A percentile compares a stretch with the other conserved stretches of the same genome.
Conservation (phyloP, 1,140 invertebrate genomes). For the Calliphora vicina region DNA sequence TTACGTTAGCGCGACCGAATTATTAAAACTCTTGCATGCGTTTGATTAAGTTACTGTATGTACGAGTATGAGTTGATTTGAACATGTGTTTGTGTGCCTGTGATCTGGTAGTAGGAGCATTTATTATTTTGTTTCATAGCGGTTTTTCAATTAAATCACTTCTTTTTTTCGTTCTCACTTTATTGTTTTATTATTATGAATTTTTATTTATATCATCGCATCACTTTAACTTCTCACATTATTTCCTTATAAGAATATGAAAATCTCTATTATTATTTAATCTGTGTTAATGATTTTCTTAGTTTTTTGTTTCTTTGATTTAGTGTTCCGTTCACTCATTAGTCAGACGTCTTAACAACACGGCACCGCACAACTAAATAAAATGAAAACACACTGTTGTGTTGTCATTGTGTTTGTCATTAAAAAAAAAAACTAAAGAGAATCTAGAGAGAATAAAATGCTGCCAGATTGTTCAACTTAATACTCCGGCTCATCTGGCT, state of each 20-base stretch:
- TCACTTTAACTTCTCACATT: not conserved
- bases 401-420: no score
- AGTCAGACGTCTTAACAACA: not conserved
- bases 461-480: no score
- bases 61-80: not conserved
- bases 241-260: not conserved
- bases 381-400: not conserved
- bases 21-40: conserved; percentile 5
- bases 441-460: no score
- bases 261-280: conserved; percentile 6
- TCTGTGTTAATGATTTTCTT: conserved; percentile 14
- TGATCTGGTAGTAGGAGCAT: not conserved
- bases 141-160: not conserved
- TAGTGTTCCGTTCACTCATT: not conserved
- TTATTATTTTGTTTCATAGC: conserved; percentile 6
- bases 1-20: conserved; percentile 2
- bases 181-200: not conserved
- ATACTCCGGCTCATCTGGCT: no score
- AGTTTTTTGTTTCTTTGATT: not conserved
- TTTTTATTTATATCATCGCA: not conserved
- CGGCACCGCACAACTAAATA: conserved; percentile 8
- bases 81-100: not conserved
- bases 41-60: not conserved
- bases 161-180: not conserved
- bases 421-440: no score